Percentiles rank a stretch among this genome's conserved stretches.
Evolutionary conservation across 2,888 invertebrate species (phyloP).

Genomic region (Ariolimax columbianus): DNA sequence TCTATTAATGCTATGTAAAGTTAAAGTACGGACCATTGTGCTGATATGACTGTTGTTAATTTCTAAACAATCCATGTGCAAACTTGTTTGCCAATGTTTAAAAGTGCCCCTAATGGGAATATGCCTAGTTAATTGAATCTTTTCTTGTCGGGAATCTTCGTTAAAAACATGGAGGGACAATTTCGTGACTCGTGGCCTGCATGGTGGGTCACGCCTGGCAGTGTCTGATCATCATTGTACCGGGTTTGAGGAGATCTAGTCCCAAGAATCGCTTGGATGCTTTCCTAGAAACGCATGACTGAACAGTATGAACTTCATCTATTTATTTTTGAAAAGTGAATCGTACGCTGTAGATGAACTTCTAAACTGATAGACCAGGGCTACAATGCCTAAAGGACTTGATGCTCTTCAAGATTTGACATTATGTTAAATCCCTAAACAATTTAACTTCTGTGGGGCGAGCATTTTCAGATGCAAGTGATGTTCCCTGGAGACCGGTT

Average conservation of each 20-base stretch:
- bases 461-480: not conserved
- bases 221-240: slow-evolving; percentile 16
- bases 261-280: slow-evolving; percentile 15
- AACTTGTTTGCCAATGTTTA: slow-evolving; percentile 3
- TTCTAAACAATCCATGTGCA: not conserved
- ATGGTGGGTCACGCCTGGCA: slow-evolving; percentile 12
- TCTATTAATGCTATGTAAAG: not conserved
- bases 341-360: slow-evolving; percentile 11
- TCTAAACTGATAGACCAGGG: slow-evolving; percentile 28
- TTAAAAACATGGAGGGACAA: too few species aligned
- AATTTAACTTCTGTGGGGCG: slow-evolving; percentile 24
- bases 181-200: not conserved
- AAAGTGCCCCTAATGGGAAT: not conserved
- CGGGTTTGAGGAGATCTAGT: not conserved
- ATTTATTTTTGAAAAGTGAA: not conserved
- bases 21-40: not conserved
- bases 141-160: too few species aligned
- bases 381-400: not conserved
- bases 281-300: slow-evolving; percentile 30
- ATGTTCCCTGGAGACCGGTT: not conserved
- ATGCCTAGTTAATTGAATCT: not conserved
- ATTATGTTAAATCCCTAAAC: not conserved
- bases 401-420: slow-evolving; percentile 27
- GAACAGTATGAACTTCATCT: not conserved
- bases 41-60: not conserved